phyloP scores from a whole-genome alignment of 2,113 vertebrate genomes.

The Lophotis ruficrista region DNA sequence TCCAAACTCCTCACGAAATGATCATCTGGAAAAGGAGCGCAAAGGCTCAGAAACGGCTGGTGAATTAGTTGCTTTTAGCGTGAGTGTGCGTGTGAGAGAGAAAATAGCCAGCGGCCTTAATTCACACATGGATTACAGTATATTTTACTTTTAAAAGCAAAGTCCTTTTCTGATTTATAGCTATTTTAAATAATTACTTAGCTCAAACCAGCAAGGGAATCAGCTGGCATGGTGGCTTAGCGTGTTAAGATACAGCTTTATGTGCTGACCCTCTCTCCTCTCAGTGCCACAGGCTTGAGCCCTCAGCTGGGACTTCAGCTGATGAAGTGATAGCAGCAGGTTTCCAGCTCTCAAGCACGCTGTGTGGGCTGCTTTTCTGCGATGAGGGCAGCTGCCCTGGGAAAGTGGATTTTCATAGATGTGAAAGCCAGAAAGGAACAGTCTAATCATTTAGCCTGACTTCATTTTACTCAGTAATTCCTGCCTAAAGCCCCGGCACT shows the following conservation, averaged over 20 bases:
- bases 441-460: conserved; percentile 7
- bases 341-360: conserved; percentile 63
- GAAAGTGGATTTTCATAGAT: conserved; percentile 54
- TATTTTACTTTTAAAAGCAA: conserved; percentile 49
- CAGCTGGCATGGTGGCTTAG: conserved; percentile 36
- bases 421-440: conserved; percentile 36
- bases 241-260: conserved; percentile 37
- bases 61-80: not conserved
- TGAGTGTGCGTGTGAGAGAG: not conserved
- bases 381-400: conserved; percentile 56
- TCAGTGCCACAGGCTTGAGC: conserved; percentile 36
- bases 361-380: conserved; percentile 54
- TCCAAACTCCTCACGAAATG: not conserved
- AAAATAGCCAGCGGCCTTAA: conserved; percentile 44
- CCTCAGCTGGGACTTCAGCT: conserved; percentile 44
- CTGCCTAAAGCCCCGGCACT: not conserved
- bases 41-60: not conserved
- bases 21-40: conserved; percentile 1
- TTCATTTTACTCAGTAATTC: not conserved
- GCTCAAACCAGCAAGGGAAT: conserved; percentile 56
- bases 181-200: conserved; percentile 73
- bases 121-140: conserved; percentile 42
- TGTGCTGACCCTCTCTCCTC: not conserved
- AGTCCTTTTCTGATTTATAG: conserved; percentile 50
- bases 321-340: conserved; percentile 65